These are phyloP conservation scores for Cydia strobilella DNA, from an alignment of 1,140 invertebrate species.

Conservation along the genomic window DNA sequence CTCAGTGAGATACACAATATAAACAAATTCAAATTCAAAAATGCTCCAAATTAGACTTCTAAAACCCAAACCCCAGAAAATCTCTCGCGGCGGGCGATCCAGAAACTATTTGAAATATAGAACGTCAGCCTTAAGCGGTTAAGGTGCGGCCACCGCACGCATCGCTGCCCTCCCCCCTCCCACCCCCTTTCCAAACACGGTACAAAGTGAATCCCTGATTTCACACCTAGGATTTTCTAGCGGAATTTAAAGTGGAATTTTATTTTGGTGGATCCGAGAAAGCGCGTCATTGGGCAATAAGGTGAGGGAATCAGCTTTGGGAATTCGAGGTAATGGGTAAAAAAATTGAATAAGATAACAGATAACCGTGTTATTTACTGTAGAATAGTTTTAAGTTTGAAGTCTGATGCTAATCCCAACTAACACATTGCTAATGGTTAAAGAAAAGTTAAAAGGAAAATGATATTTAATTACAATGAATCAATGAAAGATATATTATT, in stretches of 20 bases:
- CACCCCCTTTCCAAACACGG: constrained; percentile 44
- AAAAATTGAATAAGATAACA: not conserved
- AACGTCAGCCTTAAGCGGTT: constrained; percentile 13
- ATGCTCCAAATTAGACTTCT: not conserved
- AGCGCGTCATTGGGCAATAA: not conserved
- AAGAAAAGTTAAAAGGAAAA: no score
- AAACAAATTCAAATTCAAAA: not conserved
- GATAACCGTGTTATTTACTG: not conserved
- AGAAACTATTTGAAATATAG: constrained; percentile 30
- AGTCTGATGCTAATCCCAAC: no score
- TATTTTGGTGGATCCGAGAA: constrained; percentile 5
- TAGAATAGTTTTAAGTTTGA: not conserved
- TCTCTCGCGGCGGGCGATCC: not conserved
- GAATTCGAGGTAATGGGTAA: not conserved
- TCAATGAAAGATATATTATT: no score
- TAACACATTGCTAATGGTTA: no score
- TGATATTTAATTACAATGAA: no score
- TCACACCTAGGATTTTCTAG: constrained; percentile 48
- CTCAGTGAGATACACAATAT: no score
- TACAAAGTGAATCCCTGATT: constrained; percentile 53
- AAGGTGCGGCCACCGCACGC: constrained; percentile 11
- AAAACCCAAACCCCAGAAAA: not conserved
- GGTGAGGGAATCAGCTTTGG: not conserved
- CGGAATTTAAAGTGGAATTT: constrained; percentile 49
- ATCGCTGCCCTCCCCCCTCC: constrained; percentile 29